Base-by-base conservation (phyloP, 2,113 vertebrate species). In the Dipodomys spectabilis region DNA sequence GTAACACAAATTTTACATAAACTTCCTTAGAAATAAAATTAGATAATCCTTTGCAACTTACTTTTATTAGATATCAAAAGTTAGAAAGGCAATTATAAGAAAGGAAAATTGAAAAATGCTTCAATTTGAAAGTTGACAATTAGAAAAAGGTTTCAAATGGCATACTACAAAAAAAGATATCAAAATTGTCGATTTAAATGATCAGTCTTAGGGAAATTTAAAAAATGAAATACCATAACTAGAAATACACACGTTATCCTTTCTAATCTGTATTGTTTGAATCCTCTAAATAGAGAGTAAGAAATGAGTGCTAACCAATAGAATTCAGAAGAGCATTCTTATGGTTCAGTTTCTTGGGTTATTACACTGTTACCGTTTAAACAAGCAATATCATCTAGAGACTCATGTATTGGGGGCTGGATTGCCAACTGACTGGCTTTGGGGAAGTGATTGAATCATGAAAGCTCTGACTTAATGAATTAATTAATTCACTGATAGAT, bases 21-120 rank as follows among this genome's bases (percentile, higher is more conserved):
- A 79, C 57, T 88, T 93, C 23, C 35, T 49, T 25, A n/a, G 67
- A 88, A 80, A 95, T 62, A 82, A 82, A 86, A 69, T 16, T 35
- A 89, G 67, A 44, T 79, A 86, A 73, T 23, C 68, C 68, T 57
- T 15, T 7, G 22, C 12, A 57, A 57, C 65, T 35, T 39, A 82
- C n/a, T 82, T 81, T 84, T 80, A 91, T 84, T 80, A 91, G 53
- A 18, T 57, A 57, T 13, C 53, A 57, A 57, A 57, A 57, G 15
- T 57, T 57, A 16, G 53, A 57, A 72, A 91, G 28, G 35, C 28
- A 23, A 80, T 74, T 62, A 49, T 32, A 84, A 81, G 44, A 94
- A 85, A 88, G 6, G 53, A 2, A 69, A 88, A 68, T 82, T n/a
- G 71, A 86, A 72, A 57, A 57, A 57, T 57, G 53, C 15, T 18